phyloP scores from a whole-genome alignment of 2,888 invertebrate species.

The Rhingia campestris region DNA sequence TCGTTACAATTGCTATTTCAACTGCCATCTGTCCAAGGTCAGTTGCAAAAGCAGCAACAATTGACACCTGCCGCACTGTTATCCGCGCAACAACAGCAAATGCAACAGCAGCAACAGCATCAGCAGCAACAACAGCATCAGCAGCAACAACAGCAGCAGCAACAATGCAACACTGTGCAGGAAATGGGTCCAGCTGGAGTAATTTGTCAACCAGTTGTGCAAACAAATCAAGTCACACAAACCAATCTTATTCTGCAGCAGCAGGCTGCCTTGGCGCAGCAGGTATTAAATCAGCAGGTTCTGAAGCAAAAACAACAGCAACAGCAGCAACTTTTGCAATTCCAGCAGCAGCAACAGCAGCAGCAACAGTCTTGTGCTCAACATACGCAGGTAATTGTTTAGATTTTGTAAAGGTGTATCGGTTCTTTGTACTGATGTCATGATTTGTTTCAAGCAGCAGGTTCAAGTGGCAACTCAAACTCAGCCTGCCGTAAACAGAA shows the following conservation, averaged over 20 bases:
- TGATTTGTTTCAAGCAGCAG: constrained; percentile 80
- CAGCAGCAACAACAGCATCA: constrained; percentile 77
- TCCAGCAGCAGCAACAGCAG: constrained; percentile 83
- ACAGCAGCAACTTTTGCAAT: constrained; percentile 78
- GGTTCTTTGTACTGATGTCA: background rate
- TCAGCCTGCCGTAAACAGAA: constrained; percentile 81
- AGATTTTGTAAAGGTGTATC: background rate
- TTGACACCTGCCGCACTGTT: constrained; percentile 64
- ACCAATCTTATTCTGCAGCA: constrained; percentile 80
- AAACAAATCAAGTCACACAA: constrained; percentile 81
- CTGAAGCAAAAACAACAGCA: constrained; percentile 80
- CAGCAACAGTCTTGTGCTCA: constrained; percentile 78
- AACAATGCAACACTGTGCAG: constrained; percentile 75
- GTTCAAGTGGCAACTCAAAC: constrained; percentile 87
- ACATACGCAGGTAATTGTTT: constrained; percentile 75
- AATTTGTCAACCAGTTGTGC: constrained; percentile 76
- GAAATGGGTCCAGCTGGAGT: constrained; percentile 63
- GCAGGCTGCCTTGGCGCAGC: constrained; percentile 78
- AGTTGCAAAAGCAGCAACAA: constrained; percentile 67
- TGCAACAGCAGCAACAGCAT: constrained; percentile 77
- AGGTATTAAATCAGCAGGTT: constrained; percentile 78
- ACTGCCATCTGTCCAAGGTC: constrained; percentile 78
- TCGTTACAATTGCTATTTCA: constrained; percentile 82
- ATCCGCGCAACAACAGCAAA: constrained; percentile 72
- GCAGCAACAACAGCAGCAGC: constrained; percentile 77